Conservation (phyloP, 2,888 invertebrate genomes). For the Lomographa bimaculata region DNA sequence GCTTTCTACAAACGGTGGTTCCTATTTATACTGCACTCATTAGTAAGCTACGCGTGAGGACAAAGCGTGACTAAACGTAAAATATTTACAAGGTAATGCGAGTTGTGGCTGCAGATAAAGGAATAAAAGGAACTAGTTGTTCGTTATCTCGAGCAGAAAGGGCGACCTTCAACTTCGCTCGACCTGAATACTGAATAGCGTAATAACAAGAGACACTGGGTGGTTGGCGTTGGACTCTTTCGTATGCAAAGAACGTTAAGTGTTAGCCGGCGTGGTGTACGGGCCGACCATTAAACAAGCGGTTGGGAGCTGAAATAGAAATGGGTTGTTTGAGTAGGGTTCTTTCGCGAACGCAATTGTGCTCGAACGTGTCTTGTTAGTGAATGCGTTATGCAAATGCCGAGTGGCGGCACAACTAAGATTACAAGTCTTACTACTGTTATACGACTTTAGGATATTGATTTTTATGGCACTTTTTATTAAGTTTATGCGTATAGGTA, state of each 20-base stretch:
- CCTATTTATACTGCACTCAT: slow-evolving; percentile 35
- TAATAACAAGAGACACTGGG: slow-evolving; percentile 75
- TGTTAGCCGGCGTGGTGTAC: slow-evolving; percentile 81
- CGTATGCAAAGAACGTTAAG: slow-evolving; percentile 83
- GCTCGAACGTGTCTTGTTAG: slow-evolving; percentile 81
- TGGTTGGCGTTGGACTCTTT: slow-evolving; percentile 72
- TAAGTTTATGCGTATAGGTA: too few species aligned
- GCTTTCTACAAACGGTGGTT: slow-evolving; percentile 36
- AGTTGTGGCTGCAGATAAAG: slow-evolving; percentile 40
- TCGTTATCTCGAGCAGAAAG: slow-evolving; percentile 66
- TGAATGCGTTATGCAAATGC: slow-evolving; percentile 78
- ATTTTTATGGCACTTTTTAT: too few species aligned
- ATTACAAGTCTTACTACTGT: slow-evolving; percentile 35
- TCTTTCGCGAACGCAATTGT: slow-evolving; percentile 82
- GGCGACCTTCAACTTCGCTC: slow-evolving; percentile 74
- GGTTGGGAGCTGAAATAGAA: slow-evolving; percentile 79
- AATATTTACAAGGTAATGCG: slow-evolving; percentile 34
- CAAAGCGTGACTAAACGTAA: slow-evolving; percentile 29
- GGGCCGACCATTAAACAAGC: slow-evolving; percentile 82
- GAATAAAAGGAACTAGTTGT: slow-evolving; percentile 60
- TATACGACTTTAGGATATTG: slow-evolving; percentile 29
- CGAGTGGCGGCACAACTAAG: slow-evolving; percentile 45
- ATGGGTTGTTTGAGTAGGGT: slow-evolving; percentile 83
- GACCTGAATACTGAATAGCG: slow-evolving; percentile 73
- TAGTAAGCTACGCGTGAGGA: slow-evolving; percentile 28